Evolutionary conservation across 2,888 invertebrate genomes (phyloP), one percentile per base, ranked within the genome.

Genomic region (Drosophila multiciliata): DNA sequence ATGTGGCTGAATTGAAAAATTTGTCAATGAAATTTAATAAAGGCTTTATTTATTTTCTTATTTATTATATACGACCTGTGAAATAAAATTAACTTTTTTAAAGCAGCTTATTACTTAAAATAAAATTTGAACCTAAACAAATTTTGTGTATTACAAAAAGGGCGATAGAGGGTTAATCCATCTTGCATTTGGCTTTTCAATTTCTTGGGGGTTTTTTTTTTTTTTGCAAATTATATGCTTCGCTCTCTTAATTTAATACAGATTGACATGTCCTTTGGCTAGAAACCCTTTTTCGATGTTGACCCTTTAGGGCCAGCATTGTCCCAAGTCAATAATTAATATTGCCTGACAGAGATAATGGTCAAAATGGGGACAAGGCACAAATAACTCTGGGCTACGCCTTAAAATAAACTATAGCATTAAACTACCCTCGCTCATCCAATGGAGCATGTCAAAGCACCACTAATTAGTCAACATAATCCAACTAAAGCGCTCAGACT

Each of bases 391-490:
- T 11, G 4, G 45, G 40, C 15, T 49, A 6, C 8, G 26, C 12
- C 26, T 5, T 6, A 36, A 8, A 12, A 7, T 23, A 50, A 32
- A 17, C 45, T 36, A 36, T 54, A 36, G 36, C 12, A 29, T n/a
- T 8, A 7, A 38, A 42, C 40, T n/a, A 42, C 29, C 26, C 26
- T 9, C 9, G 40, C 7, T 20, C 61, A 36, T 62, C 42, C 75
- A 86, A 78, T 83, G 76, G 73, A 83, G 81, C 81, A 71, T 71
- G 61, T 69, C 73, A 67, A 73, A 68, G 60, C 75, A 79, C 71
- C 81, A 70, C 83, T 81, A 83, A 86, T 83, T 86, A 83, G 83
- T 83, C 83, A 86, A 83, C 78, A 86, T 83, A 83, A 86, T 81
- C 83, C 83, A 58, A 49, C 66, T 78, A 64, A 69, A 63, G 26